Conservation (phyloP, 2,113 vertebrate genomes). For the Oreotrochilus melanogaster region DNA sequence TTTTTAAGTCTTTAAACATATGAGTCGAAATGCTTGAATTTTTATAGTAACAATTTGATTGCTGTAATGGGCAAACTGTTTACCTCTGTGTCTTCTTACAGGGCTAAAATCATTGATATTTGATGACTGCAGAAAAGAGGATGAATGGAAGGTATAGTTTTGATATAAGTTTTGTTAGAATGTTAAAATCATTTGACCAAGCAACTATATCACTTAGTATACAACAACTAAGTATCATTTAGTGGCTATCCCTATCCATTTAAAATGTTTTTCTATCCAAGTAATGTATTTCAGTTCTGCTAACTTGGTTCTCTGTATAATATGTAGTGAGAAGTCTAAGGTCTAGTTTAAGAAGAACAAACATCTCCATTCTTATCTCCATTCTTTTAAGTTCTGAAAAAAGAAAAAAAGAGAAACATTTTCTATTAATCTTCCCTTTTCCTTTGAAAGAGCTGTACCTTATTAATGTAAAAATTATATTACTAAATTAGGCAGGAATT, state of each 20-base stretch:
- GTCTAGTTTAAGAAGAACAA: not conserved
- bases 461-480: not conserved
- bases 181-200: not conserved
- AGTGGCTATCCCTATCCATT: not conserved
- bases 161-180: not conserved
- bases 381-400: not conserved
- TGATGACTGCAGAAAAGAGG: slow-evolving; percentile 81
- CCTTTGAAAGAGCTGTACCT: not conserved
- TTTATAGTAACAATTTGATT: not conserved
- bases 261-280: not conserved
- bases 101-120: slow-evolving; percentile 79
- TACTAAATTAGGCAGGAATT: not conserved
- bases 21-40: not conserved
- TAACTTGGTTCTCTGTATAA: not conserved
- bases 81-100: slow-evolving; percentile 46
- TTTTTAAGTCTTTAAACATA: not conserved
- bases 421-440: not conserved
- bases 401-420: not conserved
- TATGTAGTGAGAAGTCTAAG: not conserved
- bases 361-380: not conserved
- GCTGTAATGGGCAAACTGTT: not conserved
- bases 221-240: not conserved
- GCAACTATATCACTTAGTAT: accelerated
- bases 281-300: not conserved
- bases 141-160: slow-evolving; percentile 83